phyloP scores from a whole-genome alignment of 2,113 vertebrate genomes.

The Hemiprocne comata region DNA sequence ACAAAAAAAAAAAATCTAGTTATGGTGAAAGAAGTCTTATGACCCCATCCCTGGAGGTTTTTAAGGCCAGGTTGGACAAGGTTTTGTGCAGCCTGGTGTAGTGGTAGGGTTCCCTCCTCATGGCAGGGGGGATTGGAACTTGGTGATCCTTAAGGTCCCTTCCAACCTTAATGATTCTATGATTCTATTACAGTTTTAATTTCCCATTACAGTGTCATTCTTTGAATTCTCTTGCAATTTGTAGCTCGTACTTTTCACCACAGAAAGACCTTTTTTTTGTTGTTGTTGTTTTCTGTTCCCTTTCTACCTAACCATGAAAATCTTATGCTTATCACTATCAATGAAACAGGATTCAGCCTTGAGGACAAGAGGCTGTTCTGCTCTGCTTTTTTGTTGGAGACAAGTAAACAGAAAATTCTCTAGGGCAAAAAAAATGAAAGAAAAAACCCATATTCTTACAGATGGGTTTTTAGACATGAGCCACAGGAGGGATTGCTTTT shows the following conservation, averaged over 20 bases:
- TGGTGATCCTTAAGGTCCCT: no score
- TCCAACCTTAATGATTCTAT: no score
- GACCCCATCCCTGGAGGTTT: no score
- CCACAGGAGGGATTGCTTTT: background rate
- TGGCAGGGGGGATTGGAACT: no score
- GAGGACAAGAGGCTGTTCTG: background rate
- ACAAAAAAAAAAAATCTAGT: background rate
- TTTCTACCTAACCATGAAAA: background rate
- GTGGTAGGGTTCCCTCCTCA: no score
- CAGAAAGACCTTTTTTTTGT: background rate
- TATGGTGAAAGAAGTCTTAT: background rate
- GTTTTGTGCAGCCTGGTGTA: no score
- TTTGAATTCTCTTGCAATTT: background rate
- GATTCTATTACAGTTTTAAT: background rate
- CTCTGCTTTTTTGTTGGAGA: background rate
- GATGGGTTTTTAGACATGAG: background rate
- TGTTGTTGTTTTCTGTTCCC: background rate
- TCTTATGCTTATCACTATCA: background rate
- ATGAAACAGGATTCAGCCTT: background rate
- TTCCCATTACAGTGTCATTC: background rate
- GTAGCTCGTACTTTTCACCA: background rate
- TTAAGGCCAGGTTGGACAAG: no score
- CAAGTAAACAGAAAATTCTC: background rate
- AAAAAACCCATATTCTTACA: background rate
- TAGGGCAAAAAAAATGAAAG: background rate